Base-by-base conservation (phyloP, 2,797 vertebrate genomes). In the Catharus ustulatus region DNA sequence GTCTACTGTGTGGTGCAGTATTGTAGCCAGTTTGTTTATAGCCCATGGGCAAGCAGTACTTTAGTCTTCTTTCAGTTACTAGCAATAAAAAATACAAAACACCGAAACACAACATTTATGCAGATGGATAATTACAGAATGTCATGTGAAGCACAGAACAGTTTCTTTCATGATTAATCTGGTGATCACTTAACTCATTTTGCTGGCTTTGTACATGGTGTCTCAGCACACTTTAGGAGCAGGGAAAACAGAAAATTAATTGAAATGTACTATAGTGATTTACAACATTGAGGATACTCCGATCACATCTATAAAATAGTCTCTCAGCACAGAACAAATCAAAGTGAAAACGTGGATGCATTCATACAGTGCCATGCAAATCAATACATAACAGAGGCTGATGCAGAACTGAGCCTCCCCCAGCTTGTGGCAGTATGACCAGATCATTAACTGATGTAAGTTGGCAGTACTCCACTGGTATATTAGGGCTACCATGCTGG, bases 141-240 rank as follows among this genome's bases (percentile, higher is more conserved):
- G 36, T 69, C 79, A 61, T 20, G 40, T 87, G 79, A 59, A 77
- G 8, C 42, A 62, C 63, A 68, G 54, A 85, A 62, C 48, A 68
- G 67, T 95, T 90, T 87, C 26, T 78, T 88, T 92, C 52, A 36
- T 81, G 34, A 74, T 92, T 87, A 82, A 79, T 95, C 49, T 89
- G 55, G 46, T 84, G 34, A 36, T 76, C 43, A 68, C 69, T 88
- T 89, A 68, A 73, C 57, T 86, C 2, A 2, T 87, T 82, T 94
- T 89, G 8, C 68, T 87, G 72, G 23, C 42, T 91, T 93, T 90
- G 34, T 90, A 55, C 11, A 2, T 36, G 22, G 29, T 81, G 57
- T 93, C 42, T 92, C 72, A 73, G n/a, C 43, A 52, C 48, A n/a
- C 66, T 90, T 83, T 68, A 89, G 89, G 59, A 87, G 69, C n/a